Percentiles rank a stretch among this genome's conserved stretches.
Evolutionary conservation across 1,140 invertebrate species (phyloP).

Genomic region (Campodea augens): DNA sequence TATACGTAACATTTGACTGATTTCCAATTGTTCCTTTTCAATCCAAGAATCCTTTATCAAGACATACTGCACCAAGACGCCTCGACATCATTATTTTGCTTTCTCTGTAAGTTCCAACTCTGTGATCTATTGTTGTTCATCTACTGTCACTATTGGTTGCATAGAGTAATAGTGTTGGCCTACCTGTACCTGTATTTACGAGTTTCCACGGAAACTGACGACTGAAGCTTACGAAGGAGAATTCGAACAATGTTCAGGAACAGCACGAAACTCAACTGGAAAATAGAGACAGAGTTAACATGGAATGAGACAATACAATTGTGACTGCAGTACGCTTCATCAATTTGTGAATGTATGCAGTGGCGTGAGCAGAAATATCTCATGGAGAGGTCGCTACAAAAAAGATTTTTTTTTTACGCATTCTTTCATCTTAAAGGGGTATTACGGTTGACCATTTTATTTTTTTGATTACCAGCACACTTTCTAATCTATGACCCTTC

Average conservation of each 20-base stretch:
- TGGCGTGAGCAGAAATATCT: too few relatives aligned
- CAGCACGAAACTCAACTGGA: conserved; percentile 50
- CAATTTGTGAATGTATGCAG: not conserved
- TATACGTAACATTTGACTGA: not conserved
- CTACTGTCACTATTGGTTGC: not conserved
- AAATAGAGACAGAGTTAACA: conserved; percentile 15
- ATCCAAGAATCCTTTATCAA: not conserved
- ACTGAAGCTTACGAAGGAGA: conserved; percentile 48
- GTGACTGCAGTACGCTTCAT: not conserved
- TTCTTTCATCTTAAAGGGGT: too few relatives aligned
- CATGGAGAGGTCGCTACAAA: too few relatives aligned
- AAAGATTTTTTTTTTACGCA: too few relatives aligned
- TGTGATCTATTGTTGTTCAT: not conserved
- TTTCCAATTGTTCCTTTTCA: not conserved
- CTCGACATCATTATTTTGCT: not conserved
- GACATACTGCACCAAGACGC: not conserved
- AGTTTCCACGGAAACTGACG: conserved; percentile 36
- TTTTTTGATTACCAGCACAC: too few relatives aligned
- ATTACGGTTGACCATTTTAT: too few relatives aligned
- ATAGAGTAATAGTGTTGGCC: not conserved
- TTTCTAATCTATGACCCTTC: too few relatives aligned
- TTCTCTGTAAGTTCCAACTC: too few relatives aligned
- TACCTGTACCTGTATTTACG: conserved; percentile 39
- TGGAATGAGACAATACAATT: conserved; percentile 12
- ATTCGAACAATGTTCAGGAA: conserved; percentile 57